Percentiles rank a stretch among this genome's conserved stretches.
These are phyloP conservation scores for Hypsopygia costalis DNA, from an alignment of 2,888 invertebrate species.

Conservation along the genomic window DNA sequence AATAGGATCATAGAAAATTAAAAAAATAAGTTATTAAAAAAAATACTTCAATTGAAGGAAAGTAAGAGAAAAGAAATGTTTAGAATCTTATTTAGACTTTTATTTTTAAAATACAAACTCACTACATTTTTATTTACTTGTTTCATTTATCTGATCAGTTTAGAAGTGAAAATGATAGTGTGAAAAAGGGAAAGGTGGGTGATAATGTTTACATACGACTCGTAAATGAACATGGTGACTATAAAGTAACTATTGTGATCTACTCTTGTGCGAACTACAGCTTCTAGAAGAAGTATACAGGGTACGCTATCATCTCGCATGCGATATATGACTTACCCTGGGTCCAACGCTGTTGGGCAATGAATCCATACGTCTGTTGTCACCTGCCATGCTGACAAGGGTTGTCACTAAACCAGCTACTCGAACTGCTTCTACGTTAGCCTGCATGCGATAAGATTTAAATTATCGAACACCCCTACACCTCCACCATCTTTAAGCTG, in stretches of 20 bases:
- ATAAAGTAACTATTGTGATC: neutral
- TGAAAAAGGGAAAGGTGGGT: neutral
- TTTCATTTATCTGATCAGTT: neutral
- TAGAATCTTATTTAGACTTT: neutral
- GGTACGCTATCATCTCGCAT: constrained; percentile 23
- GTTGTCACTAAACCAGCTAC: constrained; percentile 91
- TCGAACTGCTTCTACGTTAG: constrained; percentile 90
- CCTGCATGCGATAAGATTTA: constrained; percentile 81
- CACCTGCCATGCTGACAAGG: constrained; percentile 89
- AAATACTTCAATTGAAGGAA: neutral
- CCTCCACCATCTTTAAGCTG: neutral
- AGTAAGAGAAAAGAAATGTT: constrained; percentile 1
- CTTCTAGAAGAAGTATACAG: constrained; percentile 13
- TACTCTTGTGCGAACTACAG: constrained; percentile 13
- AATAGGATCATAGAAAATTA: neutral
- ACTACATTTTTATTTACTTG: neutral
- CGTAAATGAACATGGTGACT: neutral
- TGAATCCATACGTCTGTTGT: constrained; percentile 76
- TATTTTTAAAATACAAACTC: neutral
- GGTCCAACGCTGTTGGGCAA: constrained; percentile 77
- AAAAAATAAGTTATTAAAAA: neutral
- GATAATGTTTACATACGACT: neutral
- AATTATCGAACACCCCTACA: constrained; percentile 56
- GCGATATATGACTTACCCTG: constrained; percentile 62
- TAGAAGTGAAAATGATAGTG: neutral